These are phyloP conservation scores for Callimorpha dominula DNA, from an alignment of 2,888 invertebrate species.

Conservation along the genomic window DNA sequence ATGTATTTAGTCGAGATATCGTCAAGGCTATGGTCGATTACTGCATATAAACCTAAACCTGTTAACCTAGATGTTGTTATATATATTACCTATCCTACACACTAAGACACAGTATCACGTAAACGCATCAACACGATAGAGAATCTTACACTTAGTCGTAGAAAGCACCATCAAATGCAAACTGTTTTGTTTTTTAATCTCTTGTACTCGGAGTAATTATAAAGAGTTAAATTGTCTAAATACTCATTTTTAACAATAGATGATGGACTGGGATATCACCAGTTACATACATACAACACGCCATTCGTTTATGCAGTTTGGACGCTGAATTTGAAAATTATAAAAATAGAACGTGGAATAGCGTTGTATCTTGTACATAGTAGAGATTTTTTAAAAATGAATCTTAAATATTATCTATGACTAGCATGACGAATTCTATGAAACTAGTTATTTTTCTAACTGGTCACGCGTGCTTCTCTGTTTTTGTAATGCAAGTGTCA, in stretches of 20 bases:
- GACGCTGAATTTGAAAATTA: too few relatives aligned
- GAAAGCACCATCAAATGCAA: constrained; percentile 1
- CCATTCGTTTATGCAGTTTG: too few relatives aligned
- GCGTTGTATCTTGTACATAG: too few relatives aligned
- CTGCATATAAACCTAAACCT: not conserved
- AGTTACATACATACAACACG: too few relatives aligned
- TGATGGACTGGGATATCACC: too few relatives aligned
- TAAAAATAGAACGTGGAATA: too few relatives aligned
- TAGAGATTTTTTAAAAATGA: too few relatives aligned
- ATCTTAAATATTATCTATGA: too few relatives aligned
- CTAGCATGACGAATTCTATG: too few relatives aligned
- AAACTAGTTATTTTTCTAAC: too few relatives aligned
- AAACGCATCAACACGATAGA: not conserved
- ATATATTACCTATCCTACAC: not conserved
- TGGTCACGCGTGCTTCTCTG: too few relatives aligned
- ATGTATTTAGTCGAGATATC: not conserved
- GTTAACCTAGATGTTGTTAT: not conserved
- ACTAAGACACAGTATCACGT: not conserved
- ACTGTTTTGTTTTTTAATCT: not conserved
- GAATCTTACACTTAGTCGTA: not conserved
- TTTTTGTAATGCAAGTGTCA: too few relatives aligned
- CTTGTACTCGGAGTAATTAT: not conserved
- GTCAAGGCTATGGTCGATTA: not conserved
- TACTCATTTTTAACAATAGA: not conserved
- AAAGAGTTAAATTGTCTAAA: not conserved